Base-by-base conservation (phyloP, 2,888 invertebrate species). In the Rhamphomyia laevipes region DNA sequence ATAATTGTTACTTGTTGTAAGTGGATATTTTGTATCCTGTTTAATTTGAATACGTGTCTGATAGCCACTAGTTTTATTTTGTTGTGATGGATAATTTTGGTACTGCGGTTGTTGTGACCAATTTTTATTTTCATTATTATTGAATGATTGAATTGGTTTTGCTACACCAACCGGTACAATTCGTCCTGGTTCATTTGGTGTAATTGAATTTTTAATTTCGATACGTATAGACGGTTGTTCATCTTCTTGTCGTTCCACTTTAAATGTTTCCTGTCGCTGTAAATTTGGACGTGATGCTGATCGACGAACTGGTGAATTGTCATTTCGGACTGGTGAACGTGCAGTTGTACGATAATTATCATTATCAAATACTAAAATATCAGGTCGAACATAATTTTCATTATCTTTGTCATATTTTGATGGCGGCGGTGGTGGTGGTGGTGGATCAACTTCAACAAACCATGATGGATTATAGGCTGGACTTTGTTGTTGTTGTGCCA, bases 151-250 rank as follows among this genome's bases (percentile, higher is more conserved):
- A 62, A 69, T 69, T 11, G 68, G 68, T 45, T 67, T 68, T 31
- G 68, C 68, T 47, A 70, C 69, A 11, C 69, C 68, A 31, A 69
- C 63, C 1, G 68, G 68, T 31, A 70, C 69, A 31, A 69, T 54
- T 15, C 67, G 58, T 1, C 67, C 62, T 0, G 69, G 68, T 33
- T 66, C 59, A 45, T 67, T 63, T 1, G 69, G 68, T 6, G 61
- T 58, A 44, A 68, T 66, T 11, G 68, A 68, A 48, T 68, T 68
- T 53, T 66, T 70, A 30, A 70, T 64, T 55, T 69, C 70, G 44
- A 70, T 66, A 31, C 66, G 64, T 51, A 68, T 68, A 11, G 68
- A 61, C 17, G 61, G 58, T 41, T 56, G 51, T 46, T 18, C 21
- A n/a, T 27, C 33, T 17, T 35, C 48, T 2, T 51, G 48, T 46